phyloP scores from a whole-genome alignment of 1,140 invertebrate species.

The Caenorhabditis tropicalis region DNA sequence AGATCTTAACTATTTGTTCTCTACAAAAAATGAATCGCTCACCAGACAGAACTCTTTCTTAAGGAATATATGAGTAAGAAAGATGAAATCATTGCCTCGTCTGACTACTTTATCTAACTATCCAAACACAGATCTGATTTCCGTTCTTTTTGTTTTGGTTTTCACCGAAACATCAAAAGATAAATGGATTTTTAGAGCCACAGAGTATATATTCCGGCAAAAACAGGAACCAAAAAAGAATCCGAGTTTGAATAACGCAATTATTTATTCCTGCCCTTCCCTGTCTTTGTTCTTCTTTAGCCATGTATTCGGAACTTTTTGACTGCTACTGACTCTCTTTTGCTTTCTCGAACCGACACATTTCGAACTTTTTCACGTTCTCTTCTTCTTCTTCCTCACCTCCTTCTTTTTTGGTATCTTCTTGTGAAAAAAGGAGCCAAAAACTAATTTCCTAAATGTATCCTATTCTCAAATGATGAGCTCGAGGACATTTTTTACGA shows the following conservation, averaged over 20 bases:
- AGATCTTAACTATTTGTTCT: neutral
- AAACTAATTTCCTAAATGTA: constrained; percentile 36
- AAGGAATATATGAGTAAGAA: constrained; percentile 8
- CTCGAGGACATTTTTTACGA: neutral
- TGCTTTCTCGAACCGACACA: neutral
- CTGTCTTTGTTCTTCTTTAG: neutral
- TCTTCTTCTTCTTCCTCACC: neutral
- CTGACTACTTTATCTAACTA: constrained; percentile 4
- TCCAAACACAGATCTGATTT: constrained; percentile 25
- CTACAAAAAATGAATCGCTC: neutral
- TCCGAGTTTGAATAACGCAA: constrained; percentile 10
- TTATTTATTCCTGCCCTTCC: constrained; percentile 13
- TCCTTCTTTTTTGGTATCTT: neutral
- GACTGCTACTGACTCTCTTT: neutral
- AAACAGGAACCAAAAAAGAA: constrained; percentile 19
- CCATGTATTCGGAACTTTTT: neutral
- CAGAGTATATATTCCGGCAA: neutral
- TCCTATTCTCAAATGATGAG: neutral
- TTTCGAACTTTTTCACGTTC: neutral
- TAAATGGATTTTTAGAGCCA: neutral
- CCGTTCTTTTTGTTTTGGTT: neutral
- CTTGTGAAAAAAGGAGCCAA: neutral
- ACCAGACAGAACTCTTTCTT: neutral
- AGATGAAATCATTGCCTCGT: neutral
- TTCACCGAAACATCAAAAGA: neutral